Evolutionary conservation across 2,888 invertebrate species (phyloP), one percentile per base, ranked within the genome.

Genomic region (Adelognathus sp.): DNA sequence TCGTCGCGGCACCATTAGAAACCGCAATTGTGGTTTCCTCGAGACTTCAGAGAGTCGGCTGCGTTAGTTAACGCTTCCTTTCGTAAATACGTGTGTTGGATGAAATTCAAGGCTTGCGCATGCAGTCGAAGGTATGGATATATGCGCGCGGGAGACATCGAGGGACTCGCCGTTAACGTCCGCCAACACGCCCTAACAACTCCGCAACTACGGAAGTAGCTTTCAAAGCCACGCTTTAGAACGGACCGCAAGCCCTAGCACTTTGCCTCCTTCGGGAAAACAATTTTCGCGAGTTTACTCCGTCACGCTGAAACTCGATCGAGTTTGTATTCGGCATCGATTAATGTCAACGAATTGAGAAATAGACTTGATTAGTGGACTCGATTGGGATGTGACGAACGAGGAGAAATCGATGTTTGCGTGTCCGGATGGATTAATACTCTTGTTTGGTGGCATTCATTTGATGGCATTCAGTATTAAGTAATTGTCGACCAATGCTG

Each of bases 21-120:
- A 77, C 77, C 77, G 69, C 73, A 64, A 69, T 36, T 39, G 69
- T 50, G 63, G 67, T 73, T 77, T 63, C 39, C 72, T 56, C 64
- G 61, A 61, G 67, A 73, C 69, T 63, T 73, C 50, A 63, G 36
- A 31, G 77, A 77, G 56, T 73, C 69, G 16, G 39, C 39, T 41
- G 67, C n/a, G n/a, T n/a, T 39, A 3, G 27, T 46, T 21, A 58
- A 67, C 46, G 21, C 36, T 33, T 27, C 56, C n/a, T 46, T 41
- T 52, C 16, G 21, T 46, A n/a, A n/a, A n/a, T 11, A 9, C 46
- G 58, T 18, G 39, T 33, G 50, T 14, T n/a, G 24, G 33, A 66
- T n/a, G n/a, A 44, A 67, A 54, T 72, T 61, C 64, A 46, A n/a
- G n/a, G 52, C 50, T 52, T 27, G 54, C 9, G 33, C 41, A 16